Conservation (phyloP, 2,797 vertebrate genomes). For the Vespertilio murinus region DNA sequence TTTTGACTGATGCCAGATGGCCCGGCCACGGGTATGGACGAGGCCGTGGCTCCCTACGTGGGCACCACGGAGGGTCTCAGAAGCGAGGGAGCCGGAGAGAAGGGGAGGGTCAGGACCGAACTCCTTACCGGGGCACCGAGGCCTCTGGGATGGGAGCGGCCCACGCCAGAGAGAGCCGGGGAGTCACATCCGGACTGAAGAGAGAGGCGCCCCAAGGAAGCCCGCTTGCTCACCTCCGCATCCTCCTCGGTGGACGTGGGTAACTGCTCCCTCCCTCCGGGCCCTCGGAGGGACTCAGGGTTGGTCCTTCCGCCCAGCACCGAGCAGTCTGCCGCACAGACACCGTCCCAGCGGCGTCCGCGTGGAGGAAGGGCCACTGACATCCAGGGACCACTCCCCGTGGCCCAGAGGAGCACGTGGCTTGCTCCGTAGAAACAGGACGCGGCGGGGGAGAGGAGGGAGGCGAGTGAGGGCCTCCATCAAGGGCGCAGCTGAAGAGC, state of each 20-base stretch:
- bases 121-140: background rate
- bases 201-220: rapidly evolving
- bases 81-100: background rate
- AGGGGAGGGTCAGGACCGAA: background rate
- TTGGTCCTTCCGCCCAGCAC: background rate
- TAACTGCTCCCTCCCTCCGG: background rate
- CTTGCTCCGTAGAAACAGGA: background rate
- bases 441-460: background rate
- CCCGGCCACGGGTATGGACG: rapidly evolving
- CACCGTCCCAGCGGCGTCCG: background rate
- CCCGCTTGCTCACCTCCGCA: too few species aligned
- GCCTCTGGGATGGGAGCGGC: too few species aligned
- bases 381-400: rapidly evolving
- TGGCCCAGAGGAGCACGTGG: background rate
- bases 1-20: background rate
- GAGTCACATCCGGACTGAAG: too few species aligned
- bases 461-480: background rate
- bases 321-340: background rate
- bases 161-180: background rate
- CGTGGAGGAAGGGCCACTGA: background rate
- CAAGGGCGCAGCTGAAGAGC: background rate
- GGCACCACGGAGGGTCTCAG: rapidly evolving
- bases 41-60: background rate
- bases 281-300: background rate
- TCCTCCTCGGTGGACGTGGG: background rate